Base-by-base conservation (phyloP, 2,797 vertebrate genomes). In the Paratrypauchen microcephalus region DNA sequence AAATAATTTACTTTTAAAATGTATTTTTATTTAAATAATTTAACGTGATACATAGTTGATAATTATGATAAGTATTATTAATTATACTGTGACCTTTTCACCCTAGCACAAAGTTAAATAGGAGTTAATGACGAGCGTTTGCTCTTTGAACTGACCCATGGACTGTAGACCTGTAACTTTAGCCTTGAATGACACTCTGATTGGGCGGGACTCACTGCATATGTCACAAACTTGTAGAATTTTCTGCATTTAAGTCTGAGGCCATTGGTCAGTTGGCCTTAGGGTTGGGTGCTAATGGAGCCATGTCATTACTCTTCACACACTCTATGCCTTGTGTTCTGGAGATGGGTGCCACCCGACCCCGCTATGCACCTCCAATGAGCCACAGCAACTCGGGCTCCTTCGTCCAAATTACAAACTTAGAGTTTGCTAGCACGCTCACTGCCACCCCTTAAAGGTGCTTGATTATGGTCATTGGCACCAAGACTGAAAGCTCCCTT, bases 401-500 rank as follows among this genome's bases (percentile, higher is more conserved):
- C 79, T 82, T 74, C 80, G 70, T 82, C 77, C 78, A 91, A 92
- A 92, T 91, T 90, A 92, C 88, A 91, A 90, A 89, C 87, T 73
- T 77, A 62, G 83, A 69, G 65, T 82, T 89, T 68, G 86, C 88
- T 71, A 81, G 87, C 74, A 74, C 84, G 77, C 87, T 90, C 87
- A 71, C 88, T 90, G 88, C 89, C 91, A 91, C 90, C 91, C 90
- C 86, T 91, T 89, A 91, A 91, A 92, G 91, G 87, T 88, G 85
- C 89, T 93, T 93, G 93, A 93, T 93, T 92, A 93, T 90, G 91
- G 92, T 93, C 90, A 91, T 92, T 92, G 88, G 89, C 89, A 92
- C 90, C 81, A 84, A 69, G 90, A 89, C 90, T 92, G 87, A 93
- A 92, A 91, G 91, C 90, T 88, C 87, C 89, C 92, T 93, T 93